Percentiles rank a stretch among this genome's conserved stretches.
Evolutionary conservation across 2,797 vertebrate genomes (phyloP).

Genomic region (Sebastolobus alascanus): DNA sequence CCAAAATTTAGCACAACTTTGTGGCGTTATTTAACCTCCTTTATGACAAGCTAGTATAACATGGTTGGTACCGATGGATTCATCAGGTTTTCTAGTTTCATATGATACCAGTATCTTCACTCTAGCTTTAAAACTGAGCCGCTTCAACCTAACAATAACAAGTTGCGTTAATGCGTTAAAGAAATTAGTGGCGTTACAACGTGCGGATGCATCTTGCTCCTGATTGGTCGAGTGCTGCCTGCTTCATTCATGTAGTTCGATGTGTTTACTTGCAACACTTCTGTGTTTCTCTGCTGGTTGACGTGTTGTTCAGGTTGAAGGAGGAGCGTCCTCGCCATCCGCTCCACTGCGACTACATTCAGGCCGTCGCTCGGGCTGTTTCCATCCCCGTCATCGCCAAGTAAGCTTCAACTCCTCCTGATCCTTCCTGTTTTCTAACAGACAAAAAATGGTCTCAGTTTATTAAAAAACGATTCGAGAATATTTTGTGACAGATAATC

Average conservation of each 20-base stretch:
- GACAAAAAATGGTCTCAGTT: not conserved
- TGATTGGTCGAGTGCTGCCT: not conserved
- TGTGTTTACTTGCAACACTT: not conserved
- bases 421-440: not conserved
- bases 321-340: conserved; percentile 94
- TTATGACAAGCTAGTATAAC: too few species aligned
- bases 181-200: too few species aligned
- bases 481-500: too few species aligned
- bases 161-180: rapidly evolving
- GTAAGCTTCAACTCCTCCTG: conserved; percentile 80
- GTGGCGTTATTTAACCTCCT: rapidly evolving
- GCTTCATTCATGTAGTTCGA: not conserved
- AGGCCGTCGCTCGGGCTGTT: conserved; percentile 88
- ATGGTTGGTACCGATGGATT: rapidly evolving
- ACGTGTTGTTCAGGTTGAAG: conserved; percentile 87
- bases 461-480: too few species aligned
- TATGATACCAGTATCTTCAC: too few species aligned
- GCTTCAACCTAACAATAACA: rapidly evolving
- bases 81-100: too few species aligned
- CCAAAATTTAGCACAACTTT: rapidly evolving
- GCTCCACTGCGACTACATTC: conserved; percentile 93
- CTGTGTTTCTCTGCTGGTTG: not conserved
- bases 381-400: conserved; percentile 96
- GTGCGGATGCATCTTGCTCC: not conserved
- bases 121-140: rapidly evolving